phyloP scores from a whole-genome alignment of 2,113 vertebrate species.

The Vicugna pacos region DNA sequence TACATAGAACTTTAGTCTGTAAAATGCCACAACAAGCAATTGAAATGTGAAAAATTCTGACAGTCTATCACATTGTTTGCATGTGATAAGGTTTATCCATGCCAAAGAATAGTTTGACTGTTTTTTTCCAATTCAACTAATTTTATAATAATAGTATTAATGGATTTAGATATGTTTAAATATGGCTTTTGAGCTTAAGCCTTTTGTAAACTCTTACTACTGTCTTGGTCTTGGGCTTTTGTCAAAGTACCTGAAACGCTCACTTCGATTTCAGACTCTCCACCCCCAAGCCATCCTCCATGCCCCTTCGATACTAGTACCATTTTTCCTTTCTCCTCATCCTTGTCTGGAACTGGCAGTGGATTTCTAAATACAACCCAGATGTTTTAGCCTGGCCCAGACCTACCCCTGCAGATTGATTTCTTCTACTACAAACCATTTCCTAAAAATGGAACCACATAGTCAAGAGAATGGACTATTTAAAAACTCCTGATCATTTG shows the following conservation, averaged over 20 bases:
- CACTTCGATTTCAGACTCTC: not conserved
- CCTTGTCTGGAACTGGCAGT: not conserved
- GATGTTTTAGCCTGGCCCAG: not conserved
- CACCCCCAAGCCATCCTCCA: not conserved
- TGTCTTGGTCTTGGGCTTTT: not conserved
- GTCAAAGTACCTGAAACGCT: not conserved
- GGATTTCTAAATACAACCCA: not conserved
- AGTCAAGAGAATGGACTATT: not conserved
- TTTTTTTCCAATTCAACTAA: not conserved
- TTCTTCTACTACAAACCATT: not conserved
- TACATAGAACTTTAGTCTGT: not conserved
- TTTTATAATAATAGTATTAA: not conserved
- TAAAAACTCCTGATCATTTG: not conserved
- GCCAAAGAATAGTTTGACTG: slow-evolving; percentile 6
- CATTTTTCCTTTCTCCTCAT: not conserved
- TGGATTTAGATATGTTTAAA: not conserved
- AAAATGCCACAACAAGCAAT: not conserved
- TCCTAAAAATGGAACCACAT: not conserved
- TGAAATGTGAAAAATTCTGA: not conserved
- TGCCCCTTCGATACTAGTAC: not conserved
- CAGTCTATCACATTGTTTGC: not conserved
- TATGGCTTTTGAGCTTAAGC: not conserved
- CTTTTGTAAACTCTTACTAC: not conserved
- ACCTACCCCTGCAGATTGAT: not conserved
- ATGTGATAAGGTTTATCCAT: not conserved